Conservation (phyloP, 2,888 invertebrate genomes). For the Ophion ellenae region DNA sequence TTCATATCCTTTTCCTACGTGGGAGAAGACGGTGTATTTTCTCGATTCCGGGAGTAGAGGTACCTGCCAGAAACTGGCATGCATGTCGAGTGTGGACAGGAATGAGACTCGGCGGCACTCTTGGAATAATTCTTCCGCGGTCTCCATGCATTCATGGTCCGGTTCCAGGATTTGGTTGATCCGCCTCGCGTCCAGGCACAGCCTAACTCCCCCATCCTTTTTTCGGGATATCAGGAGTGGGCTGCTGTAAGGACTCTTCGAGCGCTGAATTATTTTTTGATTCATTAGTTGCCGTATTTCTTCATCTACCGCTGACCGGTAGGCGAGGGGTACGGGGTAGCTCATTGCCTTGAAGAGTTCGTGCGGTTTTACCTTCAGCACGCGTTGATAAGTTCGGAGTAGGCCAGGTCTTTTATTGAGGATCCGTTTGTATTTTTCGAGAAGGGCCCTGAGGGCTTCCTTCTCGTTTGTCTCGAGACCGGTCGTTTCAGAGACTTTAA, state of each 20-base stretch:
- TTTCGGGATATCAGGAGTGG: not conserved
- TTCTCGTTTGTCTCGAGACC: no score
- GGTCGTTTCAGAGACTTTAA: no score
- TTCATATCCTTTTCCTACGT: not conserved
- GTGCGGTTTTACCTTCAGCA: not conserved
- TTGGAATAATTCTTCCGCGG: not conserved
- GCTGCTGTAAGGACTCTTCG: constrained; percentile 57
- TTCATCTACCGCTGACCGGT: not conserved
- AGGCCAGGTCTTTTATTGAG: not conserved
- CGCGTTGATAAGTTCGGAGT: not conserved
- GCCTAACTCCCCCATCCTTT: not conserved
- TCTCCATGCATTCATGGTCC: not conserved
- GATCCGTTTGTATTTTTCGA: no score
- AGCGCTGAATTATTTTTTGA: constrained; percentile 74
- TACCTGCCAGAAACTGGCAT: constrained; percentile 2
- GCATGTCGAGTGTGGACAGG: not conserved
- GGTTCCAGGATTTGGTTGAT: not conserved
- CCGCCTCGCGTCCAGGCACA: not conserved
- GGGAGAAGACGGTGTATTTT: not conserved
- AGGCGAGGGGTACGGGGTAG: not conserved
- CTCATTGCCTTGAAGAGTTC: not conserved
- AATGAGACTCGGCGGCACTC: not conserved
- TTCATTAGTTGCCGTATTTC: constrained; percentile 72
- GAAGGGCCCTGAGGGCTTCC: no score
- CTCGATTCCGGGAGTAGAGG: not conserved